phyloP scores from a whole-genome alignment of 2,113 vertebrate genomes.

The Pontoporia blainvillei region DNA sequence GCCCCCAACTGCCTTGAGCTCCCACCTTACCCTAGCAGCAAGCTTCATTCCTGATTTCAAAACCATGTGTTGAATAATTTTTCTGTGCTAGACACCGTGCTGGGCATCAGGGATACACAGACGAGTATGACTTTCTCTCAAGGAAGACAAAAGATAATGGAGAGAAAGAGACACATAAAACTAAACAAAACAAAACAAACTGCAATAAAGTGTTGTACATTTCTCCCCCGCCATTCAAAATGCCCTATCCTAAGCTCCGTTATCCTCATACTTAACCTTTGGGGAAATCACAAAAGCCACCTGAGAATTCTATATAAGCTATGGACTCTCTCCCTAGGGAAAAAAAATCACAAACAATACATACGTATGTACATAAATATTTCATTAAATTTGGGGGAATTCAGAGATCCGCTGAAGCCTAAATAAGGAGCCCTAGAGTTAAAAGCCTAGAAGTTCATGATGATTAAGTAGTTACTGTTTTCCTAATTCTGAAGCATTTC shows the following conservation, averaged over 20 bases:
- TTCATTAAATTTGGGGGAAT: neutral
- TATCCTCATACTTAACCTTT: neutral
- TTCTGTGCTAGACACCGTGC: neutral
- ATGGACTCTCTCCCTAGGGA: neutral
- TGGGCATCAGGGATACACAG: neutral
- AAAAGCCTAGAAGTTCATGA: neutral
- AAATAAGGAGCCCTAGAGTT: neutral
- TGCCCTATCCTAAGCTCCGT: neutral
- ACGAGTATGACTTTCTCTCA: neutral
- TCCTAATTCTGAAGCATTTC: neutral
- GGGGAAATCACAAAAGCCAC: neutral
- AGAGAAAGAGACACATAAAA: neutral
- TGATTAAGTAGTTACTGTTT: neutral
- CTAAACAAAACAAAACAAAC: slow-evolving; percentile 6
- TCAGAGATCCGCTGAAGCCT: neutral
- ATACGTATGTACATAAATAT: neutral
- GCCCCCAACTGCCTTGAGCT: neutral
- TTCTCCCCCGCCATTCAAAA: neutral
- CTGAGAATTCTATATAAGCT: neutral
- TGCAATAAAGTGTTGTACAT: neutral
- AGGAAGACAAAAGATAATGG: neutral
- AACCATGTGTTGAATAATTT: neutral
- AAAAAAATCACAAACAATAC: neutral
- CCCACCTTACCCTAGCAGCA: neutral
- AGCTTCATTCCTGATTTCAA: neutral